Evolutionary conservation across 2,888 invertebrate genomes (phyloP).

Genomic region (Macrophya alboannulata): DNA sequence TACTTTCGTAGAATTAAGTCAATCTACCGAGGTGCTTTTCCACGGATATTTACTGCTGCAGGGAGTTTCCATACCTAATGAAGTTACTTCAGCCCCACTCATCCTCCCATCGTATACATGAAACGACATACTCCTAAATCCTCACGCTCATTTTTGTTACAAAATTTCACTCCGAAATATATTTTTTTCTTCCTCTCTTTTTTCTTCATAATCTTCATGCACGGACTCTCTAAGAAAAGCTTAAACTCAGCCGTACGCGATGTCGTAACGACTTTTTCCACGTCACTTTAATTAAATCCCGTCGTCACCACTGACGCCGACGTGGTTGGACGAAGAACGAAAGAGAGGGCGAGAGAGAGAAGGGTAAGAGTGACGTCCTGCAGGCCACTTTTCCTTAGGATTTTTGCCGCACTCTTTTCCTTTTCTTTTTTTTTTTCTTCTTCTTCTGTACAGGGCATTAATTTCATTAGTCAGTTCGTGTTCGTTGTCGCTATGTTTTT

Average conservation of each 20-base stretch:
- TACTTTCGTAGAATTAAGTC: conserved; percentile 43
- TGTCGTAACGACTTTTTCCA: conserved; percentile 69
- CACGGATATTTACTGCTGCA: conserved; percentile 37
- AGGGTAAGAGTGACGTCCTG: conserved; percentile 2
- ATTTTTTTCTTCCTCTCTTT: background rate
- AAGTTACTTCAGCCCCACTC: background rate
- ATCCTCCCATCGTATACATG: background rate
- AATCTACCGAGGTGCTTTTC: conserved; percentile 21
- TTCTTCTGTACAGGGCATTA: conserved; percentile 13
- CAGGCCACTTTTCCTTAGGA: conserved; percentile 43
- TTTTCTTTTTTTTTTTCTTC: conserved; percentile 2
- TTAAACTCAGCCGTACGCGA: conserved; percentile 66
- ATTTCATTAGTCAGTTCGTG: conserved; percentile 42
- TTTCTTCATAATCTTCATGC: background rate
- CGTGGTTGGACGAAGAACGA: background rate
- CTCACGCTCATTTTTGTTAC: background rate
- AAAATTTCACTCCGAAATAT: background rate
- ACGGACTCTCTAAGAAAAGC: background rate
- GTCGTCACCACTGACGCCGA: conserved; percentile 22
- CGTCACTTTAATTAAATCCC: conserved; percentile 64
- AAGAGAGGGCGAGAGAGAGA: too few species aligned
- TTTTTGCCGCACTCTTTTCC: background rate
- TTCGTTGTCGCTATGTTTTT: background rate
- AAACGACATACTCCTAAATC: background rate
- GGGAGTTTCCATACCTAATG: conserved; percentile 27